phyloP scores from a whole-genome alignment of 2,888 invertebrate species.

The Metellina segmentata region DNA sequence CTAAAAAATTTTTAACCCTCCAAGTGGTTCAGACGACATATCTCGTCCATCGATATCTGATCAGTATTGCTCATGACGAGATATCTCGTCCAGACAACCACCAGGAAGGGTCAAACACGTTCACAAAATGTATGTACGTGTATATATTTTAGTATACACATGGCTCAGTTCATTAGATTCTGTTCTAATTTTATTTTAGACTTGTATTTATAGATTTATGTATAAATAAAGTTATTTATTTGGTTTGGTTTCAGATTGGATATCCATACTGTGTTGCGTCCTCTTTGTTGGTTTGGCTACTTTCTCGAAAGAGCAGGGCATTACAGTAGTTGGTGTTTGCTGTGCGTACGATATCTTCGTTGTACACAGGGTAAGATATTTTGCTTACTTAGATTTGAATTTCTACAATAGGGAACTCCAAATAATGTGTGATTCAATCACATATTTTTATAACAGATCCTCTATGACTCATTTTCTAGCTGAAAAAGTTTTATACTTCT shows the following conservation, averaged over 20 bases:
- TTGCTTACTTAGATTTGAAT: background rate
- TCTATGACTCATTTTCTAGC: background rate
- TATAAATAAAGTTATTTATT: background rate
- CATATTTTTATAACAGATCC: too few relatives aligned
- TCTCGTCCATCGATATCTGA: too few relatives aligned
- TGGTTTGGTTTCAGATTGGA: constrained; percentile 84
- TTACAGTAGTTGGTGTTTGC: constrained; percentile 96
- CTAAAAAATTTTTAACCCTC: too few relatives aligned
- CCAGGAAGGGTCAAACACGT: background rate
- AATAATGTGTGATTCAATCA: background rate
- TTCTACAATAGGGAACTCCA: background rate
- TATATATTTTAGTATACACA: background rate
- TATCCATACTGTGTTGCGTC: constrained; percentile 88
- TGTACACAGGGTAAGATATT: constrained; percentile 88
- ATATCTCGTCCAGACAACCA: too few relatives aligned
- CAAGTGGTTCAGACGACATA: too few relatives aligned
- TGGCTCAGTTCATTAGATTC: background rate
- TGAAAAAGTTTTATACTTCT: too few relatives aligned
- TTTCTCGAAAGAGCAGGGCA: constrained; percentile 98
- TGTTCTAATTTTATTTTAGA: background rate
- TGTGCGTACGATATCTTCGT: constrained; percentile 96
- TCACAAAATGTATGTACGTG: background rate
- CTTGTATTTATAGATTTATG: background rate
- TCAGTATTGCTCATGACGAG: too few relatives aligned
- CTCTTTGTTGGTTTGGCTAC: constrained; percentile 93